phyloP scores from a whole-genome alignment of 2,888 invertebrate genomes.

The Rhagonycha fulva region DNA sequence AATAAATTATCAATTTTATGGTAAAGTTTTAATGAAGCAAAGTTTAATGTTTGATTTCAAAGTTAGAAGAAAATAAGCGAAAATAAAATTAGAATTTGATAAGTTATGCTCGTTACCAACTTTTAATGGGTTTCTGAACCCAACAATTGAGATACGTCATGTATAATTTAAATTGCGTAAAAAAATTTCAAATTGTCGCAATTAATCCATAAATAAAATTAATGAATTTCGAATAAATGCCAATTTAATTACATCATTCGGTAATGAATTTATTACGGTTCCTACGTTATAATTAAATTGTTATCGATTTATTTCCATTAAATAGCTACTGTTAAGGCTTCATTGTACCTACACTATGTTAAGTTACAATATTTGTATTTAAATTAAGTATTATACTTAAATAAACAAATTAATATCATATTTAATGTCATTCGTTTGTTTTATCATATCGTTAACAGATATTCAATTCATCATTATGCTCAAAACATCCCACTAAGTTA shows the following conservation, averaged over 20 bases:
- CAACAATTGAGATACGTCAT: background rate
- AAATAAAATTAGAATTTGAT: background rate
- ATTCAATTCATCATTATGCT: background rate
- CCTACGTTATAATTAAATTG: slow-evolving; percentile 21
- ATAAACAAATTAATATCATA: background rate
- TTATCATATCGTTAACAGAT: background rate
- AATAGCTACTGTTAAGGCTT: slow-evolving; percentile 7
- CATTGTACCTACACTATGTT: background rate
- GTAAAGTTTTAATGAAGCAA: background rate
- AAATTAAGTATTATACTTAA: background rate
- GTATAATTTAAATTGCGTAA: background rate
- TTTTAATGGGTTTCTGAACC: background rate
- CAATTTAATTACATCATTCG: slow-evolving; percentile 1
- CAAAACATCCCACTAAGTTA: background rate
- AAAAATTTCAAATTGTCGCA: background rate
- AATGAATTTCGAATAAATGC: background rate
- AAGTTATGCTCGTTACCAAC: background rate
- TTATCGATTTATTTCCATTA: slow-evolving; percentile 18
- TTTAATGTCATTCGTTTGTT: background rate
- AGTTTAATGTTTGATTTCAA: background rate
- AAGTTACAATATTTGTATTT: background rate
- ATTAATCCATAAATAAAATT: slow-evolving; percentile 3
- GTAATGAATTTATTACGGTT: slow-evolving; percentile 1
- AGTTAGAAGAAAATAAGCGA: background rate
- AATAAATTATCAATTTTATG: background rate